A percentile compares a stretch with the other conserved stretches of the same genome.
Evolutionary conservation across 2,888 invertebrate species (phyloP).

Genomic region (Charanyca ferruginea): DNA sequence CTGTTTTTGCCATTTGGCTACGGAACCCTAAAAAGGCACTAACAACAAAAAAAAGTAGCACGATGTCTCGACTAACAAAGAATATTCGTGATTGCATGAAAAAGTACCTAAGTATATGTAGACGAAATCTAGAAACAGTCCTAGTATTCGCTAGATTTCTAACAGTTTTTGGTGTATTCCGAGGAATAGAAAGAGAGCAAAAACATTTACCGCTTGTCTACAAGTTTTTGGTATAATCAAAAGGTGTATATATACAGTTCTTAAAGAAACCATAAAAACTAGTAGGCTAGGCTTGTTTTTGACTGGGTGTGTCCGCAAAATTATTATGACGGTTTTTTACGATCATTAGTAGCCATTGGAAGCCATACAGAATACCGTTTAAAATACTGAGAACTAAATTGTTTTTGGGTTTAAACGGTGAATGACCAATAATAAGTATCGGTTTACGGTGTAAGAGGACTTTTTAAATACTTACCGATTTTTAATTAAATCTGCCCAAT

Average conservation of each 20-base stretch:
- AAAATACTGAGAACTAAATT: not conserved
- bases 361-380: conserved; percentile 2
- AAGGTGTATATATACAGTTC: conserved; percentile 3
- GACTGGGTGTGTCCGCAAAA: conserved; percentile 4
- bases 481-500: not conserved
- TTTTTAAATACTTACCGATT: not conserved
- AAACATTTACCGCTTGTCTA: not conserved
- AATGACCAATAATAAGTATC: conserved; percentile 13
- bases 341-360: conserved; percentile 4
- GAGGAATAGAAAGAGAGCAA: not conserved
- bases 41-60: not conserved
- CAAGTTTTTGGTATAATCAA: not conserved
- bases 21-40: too few relatives aligned
- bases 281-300: not conserved
- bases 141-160: not conserved
- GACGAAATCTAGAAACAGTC: not conserved
- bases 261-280: not conserved
- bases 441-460: conserved; percentile 6
- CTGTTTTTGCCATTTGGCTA: too few relatives aligned
- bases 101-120: conserved; percentile 1
- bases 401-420: conserved; percentile 23
- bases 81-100: conserved; percentile 3
- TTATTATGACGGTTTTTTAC: conserved; percentile 8
- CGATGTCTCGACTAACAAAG: not conserved
- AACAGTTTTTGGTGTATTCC: conserved; percentile 20